Conservation (phyloP, 53 echinoderm and acorn worm genomes). For the Holothuria scabra region DNA sequence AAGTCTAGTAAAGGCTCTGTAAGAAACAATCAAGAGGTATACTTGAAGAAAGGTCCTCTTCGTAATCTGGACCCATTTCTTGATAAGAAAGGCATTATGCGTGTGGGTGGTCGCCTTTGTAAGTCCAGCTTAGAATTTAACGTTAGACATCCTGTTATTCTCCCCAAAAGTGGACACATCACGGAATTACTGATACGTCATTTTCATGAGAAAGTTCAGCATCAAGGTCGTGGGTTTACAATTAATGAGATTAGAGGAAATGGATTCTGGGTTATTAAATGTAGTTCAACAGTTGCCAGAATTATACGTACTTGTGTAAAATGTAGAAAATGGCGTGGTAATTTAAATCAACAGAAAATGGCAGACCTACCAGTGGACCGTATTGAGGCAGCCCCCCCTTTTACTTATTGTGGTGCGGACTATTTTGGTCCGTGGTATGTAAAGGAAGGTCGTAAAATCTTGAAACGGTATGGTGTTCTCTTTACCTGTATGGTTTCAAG, state of each 20-base stretch:
- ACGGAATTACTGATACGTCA: constrained; percentile 25
- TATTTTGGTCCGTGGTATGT: constrained; percentile 56
- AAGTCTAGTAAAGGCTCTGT: not conserved
- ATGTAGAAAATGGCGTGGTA: not conserved
- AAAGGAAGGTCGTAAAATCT: constrained; percentile 54
- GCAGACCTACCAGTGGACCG: too few relatives aligned
- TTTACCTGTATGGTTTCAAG: too few relatives aligned
- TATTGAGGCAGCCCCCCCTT: constrained; percentile 53
- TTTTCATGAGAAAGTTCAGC: too few relatives aligned
- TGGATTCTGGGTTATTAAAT: constrained; percentile 28
- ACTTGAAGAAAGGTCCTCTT: not conserved
- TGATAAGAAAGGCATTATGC: not conserved
- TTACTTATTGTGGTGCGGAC: constrained; percentile 54
- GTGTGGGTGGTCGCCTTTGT: constrained; percentile 40
- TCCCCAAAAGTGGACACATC: constrained; percentile 5
- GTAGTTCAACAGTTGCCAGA: not conserved
- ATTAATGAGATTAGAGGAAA: constrained; percentile 11
- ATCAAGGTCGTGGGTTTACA: too few relatives aligned
- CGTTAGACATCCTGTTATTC: too few relatives aligned
- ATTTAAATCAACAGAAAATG: constrained; percentile 8
- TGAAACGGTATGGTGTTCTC: too few relatives aligned
- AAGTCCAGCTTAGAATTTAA: too few relatives aligned
- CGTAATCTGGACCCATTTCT: constrained; percentile 2
- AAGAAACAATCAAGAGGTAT: not conserved
- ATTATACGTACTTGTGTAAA: too few relatives aligned